Evolutionary conservation across 2,797 vertebrate genomes (phyloP), one percentile per base, ranked within the genome.

Genomic region (Phrynocephalus vlangalii): DNA sequence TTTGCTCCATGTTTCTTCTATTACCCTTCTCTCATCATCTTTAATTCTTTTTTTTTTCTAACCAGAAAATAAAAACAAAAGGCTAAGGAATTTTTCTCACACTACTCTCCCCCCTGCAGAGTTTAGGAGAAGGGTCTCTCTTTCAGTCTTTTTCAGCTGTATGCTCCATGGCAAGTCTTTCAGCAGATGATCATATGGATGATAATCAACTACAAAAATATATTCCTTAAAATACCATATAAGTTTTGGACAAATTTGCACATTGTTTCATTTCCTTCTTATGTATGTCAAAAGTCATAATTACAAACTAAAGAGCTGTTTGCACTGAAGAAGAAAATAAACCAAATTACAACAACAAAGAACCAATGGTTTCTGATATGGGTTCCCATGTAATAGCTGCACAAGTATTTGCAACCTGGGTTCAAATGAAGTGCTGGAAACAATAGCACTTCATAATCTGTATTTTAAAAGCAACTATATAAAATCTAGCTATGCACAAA

Each of bases 241-340:
- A 84, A 56, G 83, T 88, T 88, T 89, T 92, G 91, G 94, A 88
- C 93, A 52, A 89, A 75, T 83, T 93, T 82, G 2, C 87, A 91
- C 75, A 91, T 60, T 92, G 90, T 92, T 86, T 83, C 86, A 66
- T 82, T 92, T 79, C 38, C 90, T 88, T 78, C 48, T 87, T 94
- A 91, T 89, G 92, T 93, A 91, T 89, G 92, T 93, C 80, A 90
- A 22, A 38, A 52, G 33, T 38, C 44, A 56, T 92, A 92, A 92
- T 88, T 94, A 89, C 91, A 82, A 89, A 79, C 86, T 50, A 88
- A 91, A 92, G 80, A 87, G 84, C 60, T 75, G 72, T 93, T 92
- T 92, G 89, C 93, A 87, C 87, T 93, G 88, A 72, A 90, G 88
- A 92, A 80, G 91, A 92, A 94, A 95, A 93, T 87, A 89, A 94